These are phyloP conservation scores for Ceyx cyanopectus DNA, from an alignment of 2,113 vertebrate species.

Conservation along the genomic window DNA sequence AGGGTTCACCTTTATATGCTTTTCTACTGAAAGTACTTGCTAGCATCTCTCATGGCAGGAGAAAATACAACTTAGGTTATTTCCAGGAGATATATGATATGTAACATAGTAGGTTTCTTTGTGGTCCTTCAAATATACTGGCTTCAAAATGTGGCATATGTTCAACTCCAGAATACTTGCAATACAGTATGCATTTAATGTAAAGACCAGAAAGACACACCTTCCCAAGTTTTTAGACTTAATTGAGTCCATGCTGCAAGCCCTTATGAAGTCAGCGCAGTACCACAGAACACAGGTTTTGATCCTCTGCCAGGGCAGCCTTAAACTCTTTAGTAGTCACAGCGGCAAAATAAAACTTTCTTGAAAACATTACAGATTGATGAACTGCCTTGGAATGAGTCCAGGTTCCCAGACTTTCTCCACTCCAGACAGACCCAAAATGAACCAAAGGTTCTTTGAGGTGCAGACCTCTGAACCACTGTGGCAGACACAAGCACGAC, in stretches of 20 bases:
- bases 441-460: slow-evolving; percentile 44
- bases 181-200: slow-evolving; percentile 58
- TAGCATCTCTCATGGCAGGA: not conserved
- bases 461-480: slow-evolving; percentile 20
- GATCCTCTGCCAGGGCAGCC: slow-evolving; percentile 68
- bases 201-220: slow-evolving; percentile 61
- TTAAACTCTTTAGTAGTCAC: slow-evolving; percentile 66
- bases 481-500: not conserved
- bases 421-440: slow-evolving; percentile 48
- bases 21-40: slow-evolving; percentile 27
- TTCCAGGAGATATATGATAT: slow-evolving; percentile 28
- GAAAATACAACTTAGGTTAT: slow-evolving; percentile 11
- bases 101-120: not conserved
- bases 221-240: slow-evolving; percentile 57
- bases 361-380: slow-evolving; percentile 76
- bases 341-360: slow-evolving; percentile 74
- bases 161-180: slow-evolving; percentile 47
- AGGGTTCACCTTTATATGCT: not conserved
- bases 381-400: slow-evolving; percentile 74
- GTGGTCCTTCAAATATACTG: slow-evolving; percentile 5
- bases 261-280: slow-evolving; percentile 64
- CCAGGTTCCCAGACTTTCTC: slow-evolving; percentile 69
- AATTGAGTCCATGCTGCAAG: slow-evolving; percentile 68
- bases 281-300: slow-evolving; percentile 68
- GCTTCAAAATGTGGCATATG: slow-evolving; percentile 43